A percentile compares a stretch with the other conserved stretches of the same genome.
Evolutionary conservation across 2,888 invertebrate species (phyloP).

Genomic region (Bombyx huttoni): DNA sequence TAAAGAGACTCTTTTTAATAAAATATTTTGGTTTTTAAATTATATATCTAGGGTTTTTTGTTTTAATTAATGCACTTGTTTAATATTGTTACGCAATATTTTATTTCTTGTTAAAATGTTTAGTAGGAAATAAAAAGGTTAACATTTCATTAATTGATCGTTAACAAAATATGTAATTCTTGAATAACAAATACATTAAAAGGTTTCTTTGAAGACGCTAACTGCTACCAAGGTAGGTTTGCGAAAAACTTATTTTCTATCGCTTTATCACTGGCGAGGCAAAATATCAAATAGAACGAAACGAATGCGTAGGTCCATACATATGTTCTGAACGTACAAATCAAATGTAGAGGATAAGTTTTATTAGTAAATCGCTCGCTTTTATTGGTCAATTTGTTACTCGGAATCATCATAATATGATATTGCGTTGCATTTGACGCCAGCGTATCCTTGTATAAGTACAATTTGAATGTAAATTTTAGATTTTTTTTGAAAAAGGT

Average conservation of each 20-base stretch:
- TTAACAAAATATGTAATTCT: no score
- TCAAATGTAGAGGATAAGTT: not conserved
- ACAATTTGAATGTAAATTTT: not conserved
- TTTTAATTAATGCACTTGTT: no score
- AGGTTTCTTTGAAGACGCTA: not conserved
- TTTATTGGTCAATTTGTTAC: constrained; percentile 1
- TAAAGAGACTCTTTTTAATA: no score
- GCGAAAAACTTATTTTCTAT: not conserved
- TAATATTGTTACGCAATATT: no score
- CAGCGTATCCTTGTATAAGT: not conserved
- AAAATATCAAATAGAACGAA: not conserved
- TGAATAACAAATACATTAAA: no score
- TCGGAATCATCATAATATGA: not conserved
- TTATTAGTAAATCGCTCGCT: constrained; percentile 3
- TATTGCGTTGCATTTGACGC: not conserved
- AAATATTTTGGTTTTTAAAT: no score
- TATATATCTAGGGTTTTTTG: no score
- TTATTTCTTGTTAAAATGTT: no score
- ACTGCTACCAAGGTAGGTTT: not conserved
- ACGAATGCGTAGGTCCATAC: not conserved
- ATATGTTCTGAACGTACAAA: not conserved
- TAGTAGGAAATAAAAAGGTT: no score
- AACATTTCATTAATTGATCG: no score
- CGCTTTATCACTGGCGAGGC: not conserved
- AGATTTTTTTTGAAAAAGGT: no score